phyloP scores from a whole-genome alignment of 2,113 vertebrate genomes.

The Dasyurus viverrinus region DNA sequence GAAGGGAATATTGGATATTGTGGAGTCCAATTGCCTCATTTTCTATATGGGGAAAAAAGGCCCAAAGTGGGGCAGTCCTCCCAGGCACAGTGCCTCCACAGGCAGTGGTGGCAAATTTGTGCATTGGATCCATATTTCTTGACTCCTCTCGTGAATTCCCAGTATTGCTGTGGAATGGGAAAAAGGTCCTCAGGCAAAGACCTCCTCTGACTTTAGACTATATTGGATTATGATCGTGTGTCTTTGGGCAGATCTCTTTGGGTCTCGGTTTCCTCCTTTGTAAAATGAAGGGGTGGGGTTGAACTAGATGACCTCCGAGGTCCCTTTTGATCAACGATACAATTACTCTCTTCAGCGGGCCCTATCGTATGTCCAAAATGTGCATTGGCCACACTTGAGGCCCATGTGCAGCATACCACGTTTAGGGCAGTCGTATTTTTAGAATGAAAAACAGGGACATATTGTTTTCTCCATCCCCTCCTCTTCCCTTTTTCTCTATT shows the following conservation, averaged over 20 bases:
- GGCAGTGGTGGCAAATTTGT: background rate
- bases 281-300: background rate
- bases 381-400: background rate
- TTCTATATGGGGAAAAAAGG: background rate
- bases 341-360: background rate
- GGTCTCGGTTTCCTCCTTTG: background rate
- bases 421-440: constrained; percentile 24
- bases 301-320: background rate
- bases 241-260: background rate
- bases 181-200: background rate
- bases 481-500: background rate
- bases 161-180: background rate
- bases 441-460: background rate
- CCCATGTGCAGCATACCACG: background rate
- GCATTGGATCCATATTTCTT: background rate
- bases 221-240: background rate
- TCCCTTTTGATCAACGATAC: background rate
- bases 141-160: background rate
- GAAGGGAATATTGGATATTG: background rate
- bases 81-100: background rate
- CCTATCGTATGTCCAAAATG: background rate
- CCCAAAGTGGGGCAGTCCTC: background rate
- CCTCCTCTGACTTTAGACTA: background rate
- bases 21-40: background rate
- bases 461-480: constrained; percentile 1